Base-by-base conservation (phyloP, 2,888 invertebrate genomes). In the Callosobruchus maculatus region DNA sequence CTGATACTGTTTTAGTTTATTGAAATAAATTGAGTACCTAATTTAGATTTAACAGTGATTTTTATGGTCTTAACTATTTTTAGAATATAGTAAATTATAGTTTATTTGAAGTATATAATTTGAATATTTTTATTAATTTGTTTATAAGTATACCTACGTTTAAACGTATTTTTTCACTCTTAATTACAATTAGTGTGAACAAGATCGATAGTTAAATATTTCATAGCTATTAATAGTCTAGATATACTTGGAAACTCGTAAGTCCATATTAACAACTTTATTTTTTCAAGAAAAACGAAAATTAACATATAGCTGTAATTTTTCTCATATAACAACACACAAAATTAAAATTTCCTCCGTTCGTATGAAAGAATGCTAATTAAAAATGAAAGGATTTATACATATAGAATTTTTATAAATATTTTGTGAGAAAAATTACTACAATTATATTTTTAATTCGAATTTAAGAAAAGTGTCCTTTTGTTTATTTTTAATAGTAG, bases 401-500 rank as follows among this genome's bases (percentile, higher is more conserved):
- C 49, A 49, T 49, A 49, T 49, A 49, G 49, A 18, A 49, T 49
- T 49, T 49, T 49, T 49, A 49, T 49, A 13, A 49, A 49, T 49
- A 49, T 77, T 77, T 75, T 74, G 72, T 74, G 74, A 71, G 74
- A 74, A 78, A 77, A 76, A 77, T 77, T 73, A 72, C 73, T 72
- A 70, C 49, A 49, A 70, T 21, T 67, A 71, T 74, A 71, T 74
- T 74, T n/a, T 74, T 72, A 76, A 75, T 73, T 78, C 81, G 74
- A 77, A 49, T 77, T 78, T 79, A 73, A 78, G 77, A 77, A 72
- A 81, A 83, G 82, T 83, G 82, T 80, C 82, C 82, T 84, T 82
- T 83, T 80, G 80, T 80, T 82, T 81, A 77, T 78, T 79, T 81
- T 80, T 80, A 74, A 74, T 75, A 76, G 74, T 76, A 79, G 78